phyloP scores from a whole-genome alignment of 2,797 vertebrate species.

The Aselliscus stoliczkanus region DNA sequence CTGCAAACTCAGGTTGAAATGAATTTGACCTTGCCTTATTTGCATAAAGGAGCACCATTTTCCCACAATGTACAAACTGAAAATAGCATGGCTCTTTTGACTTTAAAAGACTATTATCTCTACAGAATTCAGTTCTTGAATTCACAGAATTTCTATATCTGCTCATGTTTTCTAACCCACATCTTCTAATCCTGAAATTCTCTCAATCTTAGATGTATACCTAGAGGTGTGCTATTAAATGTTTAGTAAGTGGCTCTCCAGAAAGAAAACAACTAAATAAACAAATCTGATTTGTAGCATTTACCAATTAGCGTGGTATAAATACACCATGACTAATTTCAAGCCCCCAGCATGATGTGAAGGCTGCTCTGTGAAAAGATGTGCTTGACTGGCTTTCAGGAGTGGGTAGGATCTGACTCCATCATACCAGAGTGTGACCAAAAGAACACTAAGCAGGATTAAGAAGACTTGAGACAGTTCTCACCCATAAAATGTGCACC shows the following conservation, averaged over 20 bases:
- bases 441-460: background rate
- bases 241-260: background rate
- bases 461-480: background rate
- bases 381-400: background rate
- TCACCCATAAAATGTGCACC: background rate
- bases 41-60: background rate
- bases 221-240: background rate
- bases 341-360: background rate
- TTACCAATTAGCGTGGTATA: background rate
- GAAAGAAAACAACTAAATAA: background rate
- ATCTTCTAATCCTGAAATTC: background rate
- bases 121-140: background rate
- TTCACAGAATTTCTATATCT: background rate
- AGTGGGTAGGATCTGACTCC: background rate
- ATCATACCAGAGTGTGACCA: background rate
- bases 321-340: background rate
- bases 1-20: background rate
- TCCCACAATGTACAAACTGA: background rate
- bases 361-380: background rate
- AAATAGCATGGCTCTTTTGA: background rate
- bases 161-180: background rate
- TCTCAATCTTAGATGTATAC: background rate
- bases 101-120: background rate
- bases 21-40: background rate
- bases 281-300: background rate